Evolutionary conservation across 2,797 vertebrate species (phyloP).

Genomic region (Morus bassanus): DNA sequence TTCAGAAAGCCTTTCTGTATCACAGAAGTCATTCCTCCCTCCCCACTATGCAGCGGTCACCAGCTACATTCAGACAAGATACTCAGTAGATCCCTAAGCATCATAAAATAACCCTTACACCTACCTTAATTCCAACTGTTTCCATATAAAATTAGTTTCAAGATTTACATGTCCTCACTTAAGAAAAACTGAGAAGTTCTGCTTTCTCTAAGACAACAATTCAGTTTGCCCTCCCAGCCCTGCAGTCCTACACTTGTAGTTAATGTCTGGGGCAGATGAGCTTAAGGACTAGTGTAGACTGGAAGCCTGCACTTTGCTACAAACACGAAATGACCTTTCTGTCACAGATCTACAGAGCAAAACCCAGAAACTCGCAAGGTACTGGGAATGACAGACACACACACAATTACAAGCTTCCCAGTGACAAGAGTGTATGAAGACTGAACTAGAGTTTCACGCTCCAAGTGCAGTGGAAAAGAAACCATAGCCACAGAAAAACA

Average conservation of each 20-base stretch:
- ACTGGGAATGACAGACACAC: background rate
- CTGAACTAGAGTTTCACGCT: background rate
- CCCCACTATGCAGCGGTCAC: accelerated
- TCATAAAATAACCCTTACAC: background rate
- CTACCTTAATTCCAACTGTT: background rate
- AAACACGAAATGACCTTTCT: background rate
- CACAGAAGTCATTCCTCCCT: background rate
- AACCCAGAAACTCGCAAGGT: background rate
- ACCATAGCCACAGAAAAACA: background rate
- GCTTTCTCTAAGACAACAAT: background rate
- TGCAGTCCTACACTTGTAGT: background rate
- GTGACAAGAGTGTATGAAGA: background rate
- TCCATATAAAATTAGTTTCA: background rate
- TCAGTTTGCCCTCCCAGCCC: background rate
- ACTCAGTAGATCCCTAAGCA: background rate
- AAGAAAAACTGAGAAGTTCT: background rate
- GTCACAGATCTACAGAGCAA: background rate
- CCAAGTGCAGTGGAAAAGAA: background rate
- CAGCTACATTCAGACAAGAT: background rate
- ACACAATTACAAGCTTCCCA: background rate
- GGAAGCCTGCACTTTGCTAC: background rate
- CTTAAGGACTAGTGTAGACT: background rate
- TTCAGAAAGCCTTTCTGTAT: background rate
- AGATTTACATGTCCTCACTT: background rate
- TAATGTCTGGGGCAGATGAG: background rate